Evolutionary conservation across 1,140 invertebrate genomes (phyloP), one percentile per base, ranked within the genome.

Genomic region (Chironomus striatipennis): DNA sequence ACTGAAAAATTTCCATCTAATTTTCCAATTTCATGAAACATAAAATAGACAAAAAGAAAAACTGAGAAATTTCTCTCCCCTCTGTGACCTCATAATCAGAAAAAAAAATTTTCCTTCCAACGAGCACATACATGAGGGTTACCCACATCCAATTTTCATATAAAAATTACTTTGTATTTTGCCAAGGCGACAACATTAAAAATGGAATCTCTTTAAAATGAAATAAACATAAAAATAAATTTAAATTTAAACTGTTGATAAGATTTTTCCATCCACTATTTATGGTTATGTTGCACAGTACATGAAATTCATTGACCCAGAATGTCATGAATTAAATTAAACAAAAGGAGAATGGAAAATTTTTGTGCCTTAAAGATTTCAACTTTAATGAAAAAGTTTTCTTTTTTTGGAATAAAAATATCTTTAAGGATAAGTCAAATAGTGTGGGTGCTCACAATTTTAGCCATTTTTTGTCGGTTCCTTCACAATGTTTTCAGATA

Each of bases 191-290:
- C 47, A 57, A 57, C 47, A 57, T 57, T 4, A 12, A n/a, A 70
- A 18, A 70, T 21, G n/a, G 6, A 10, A 10, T 9, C 65, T 70
- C 15, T 70, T 70, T 70, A 70, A 70, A 70, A 70, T 18, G 65
- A 70, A 70, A 70, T 70, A 70, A 70, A 20, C 65, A 70, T 70
- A 70, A 70, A 67, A 70, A 70, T 70, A 70, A 70, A 70, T 70
- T 70, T 70, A 21, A 20, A 70, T 70, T 57, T 70, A 70, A 70
- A 70, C 20, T 70, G 65, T 70, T 70, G 65, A 70, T 70, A 70
- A 70, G 18, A 70, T 20, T 70, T 34, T 34, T 34, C 24, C 24
- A 20, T 18, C 65, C 17, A 20, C n/a, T 21, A 20, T 21, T 9
- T 18, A 20, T 70, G 18, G 24, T 34, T 34, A 34, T 34, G 24